Evolutionary conservation across 2,888 invertebrate genomes (phyloP), one percentile per base, ranked within the genome.

Genomic region (Patella caerulea): DNA sequence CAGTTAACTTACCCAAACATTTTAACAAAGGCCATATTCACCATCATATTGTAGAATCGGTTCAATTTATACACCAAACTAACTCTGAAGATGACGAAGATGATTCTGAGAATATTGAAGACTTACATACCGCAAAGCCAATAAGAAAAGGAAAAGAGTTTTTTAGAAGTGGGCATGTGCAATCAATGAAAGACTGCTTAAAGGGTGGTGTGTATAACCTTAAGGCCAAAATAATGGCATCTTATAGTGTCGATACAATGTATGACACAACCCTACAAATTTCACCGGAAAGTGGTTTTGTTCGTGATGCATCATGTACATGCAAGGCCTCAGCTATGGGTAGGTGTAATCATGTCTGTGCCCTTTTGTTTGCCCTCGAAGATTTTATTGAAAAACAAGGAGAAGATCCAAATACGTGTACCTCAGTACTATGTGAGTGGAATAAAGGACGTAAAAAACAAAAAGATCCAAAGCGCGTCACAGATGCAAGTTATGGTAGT

Each of bases 11-110:
- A 29, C 76, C 76, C 7, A 54, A 54, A 19, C 76, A 76, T 71
- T 76, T 76, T 45, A 76, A 76, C 45, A 52, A 29, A 24, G 78
- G 79, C 7, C 79, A 81, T 45, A 81, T 81, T 53, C 79, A 81
- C 54, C 81, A 81, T 55, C 77, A 81, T 72, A 75, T 81, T 71
- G 77, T 81, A 29, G 81, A 81, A 59, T 81, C 81, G 0, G 73
- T 79, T 12, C 79, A 79, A 70, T 77, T 79, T 71, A 17, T 77
- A 5, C 65, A 75, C 15, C 14, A n/a, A 17, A 56, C 56, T 65
- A 17, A 45, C 14, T 17, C 45, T 56, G 73, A 56, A 24, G 24
- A 45, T 15, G 34, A n/a, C 59, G 78, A 80, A 53, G 73, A 73
- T 24, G 71, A 29, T 55, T 73, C 56, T 73, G 73, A 75, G 5